Evolutionary conservation across 2,888 invertebrate species (phyloP), one percentile per base, ranked within the genome.

Genomic region (Pseudoips prasinana): DNA sequence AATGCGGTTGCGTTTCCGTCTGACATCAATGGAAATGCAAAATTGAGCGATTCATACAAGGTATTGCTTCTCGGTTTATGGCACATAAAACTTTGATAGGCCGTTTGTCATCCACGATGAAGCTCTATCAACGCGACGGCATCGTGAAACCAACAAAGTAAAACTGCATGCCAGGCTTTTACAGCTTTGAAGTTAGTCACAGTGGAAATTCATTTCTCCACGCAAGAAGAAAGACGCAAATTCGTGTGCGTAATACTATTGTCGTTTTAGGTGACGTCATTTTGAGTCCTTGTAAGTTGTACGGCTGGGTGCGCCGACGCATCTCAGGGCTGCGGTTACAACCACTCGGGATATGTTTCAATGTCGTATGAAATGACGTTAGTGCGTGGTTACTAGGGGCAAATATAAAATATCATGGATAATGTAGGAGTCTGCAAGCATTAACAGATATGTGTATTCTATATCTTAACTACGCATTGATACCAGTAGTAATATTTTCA

Each of bases 271-370:
- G 58, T 81, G 80, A 81, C 77, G 78, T 76, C 70, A 76, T 48
- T 52, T 43, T 18, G 58, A 75, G 88, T 75, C 88, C 88, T 88
- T 88, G 85, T 70, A 82, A 79, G 83, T 88, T 88, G 85, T 70
- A 82, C 80, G 83, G 78, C 73, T 66, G 63, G 84, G 63, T 82
- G 84, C 74, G 50, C 58, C 66, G 72, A 68, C 74, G 73, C 76
- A 79, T 78, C 82, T 73, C 73, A 76, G 61, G 79, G 74, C 70
- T 88, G 75, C 64, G 74, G 77, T 82, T 85, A 82, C 84, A 78
- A 75, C 82, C 67, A 76, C 78, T 77, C 63, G 55, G 77, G 77
- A 81, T 78, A 69, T 58, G 66, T 84, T 86, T 84, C 86, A 84
- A 75, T 79, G 86, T 75, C 75, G 58, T 51, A 54, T 55, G 60